phyloP scores from a whole-genome alignment of 2,113 vertebrate species.

The Proteles cristata region DNA sequence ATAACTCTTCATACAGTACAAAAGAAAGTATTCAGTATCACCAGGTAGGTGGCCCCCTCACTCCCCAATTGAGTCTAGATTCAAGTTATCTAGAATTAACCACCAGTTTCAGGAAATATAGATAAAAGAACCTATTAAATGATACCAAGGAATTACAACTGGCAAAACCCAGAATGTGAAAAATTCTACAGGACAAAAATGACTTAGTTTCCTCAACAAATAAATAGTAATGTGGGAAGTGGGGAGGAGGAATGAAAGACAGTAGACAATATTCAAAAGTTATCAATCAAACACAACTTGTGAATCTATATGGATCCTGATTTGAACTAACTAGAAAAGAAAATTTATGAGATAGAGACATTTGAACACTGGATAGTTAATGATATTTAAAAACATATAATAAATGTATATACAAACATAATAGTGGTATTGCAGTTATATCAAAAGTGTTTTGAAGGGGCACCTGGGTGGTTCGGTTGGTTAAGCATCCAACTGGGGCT shows the following conservation, averaged over 20 bases:
- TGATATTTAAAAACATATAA: not conserved
- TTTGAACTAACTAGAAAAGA: not conserved
- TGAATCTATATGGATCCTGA: not conserved
- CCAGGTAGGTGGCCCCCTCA: not conserved
- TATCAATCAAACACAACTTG: not conserved
- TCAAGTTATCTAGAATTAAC: not conserved
- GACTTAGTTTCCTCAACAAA: not conserved
- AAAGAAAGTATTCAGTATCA: not conserved
- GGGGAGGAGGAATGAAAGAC: not conserved
- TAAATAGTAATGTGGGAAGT: not conserved
- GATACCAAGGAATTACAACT: not conserved
- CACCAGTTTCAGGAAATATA: not conserved
- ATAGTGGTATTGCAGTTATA: not conserved
- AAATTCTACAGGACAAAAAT: not conserved
- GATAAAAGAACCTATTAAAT: conserved; percentile 5
- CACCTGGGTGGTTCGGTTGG: too few species aligned
- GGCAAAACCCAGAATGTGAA: not conserved
- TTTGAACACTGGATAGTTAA: not conserved
- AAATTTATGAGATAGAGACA: not conserved
- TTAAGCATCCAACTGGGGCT: too few species aligned
- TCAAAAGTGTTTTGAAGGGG: not conserved
- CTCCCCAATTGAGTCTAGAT: not conserved
- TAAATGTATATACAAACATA: not conserved
- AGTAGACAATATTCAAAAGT: not conserved
- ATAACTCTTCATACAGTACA: not conserved